Conservation (phyloP, 2,888 invertebrate genomes). For the Pammene fasciana region DNA sequence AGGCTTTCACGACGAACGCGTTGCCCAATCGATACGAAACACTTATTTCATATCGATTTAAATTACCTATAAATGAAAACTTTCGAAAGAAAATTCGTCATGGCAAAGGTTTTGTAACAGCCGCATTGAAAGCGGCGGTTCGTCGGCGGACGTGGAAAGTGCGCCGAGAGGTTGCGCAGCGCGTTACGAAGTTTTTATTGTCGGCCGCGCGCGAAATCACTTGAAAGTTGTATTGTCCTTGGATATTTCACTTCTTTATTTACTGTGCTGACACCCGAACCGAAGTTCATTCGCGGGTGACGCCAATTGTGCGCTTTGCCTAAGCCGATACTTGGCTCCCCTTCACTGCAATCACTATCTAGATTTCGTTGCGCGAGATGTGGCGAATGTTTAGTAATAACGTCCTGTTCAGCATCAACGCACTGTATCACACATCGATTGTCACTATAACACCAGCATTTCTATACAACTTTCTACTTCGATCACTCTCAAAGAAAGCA, state of each 20-base stretch:
- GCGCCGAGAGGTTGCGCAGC: slow-evolving; percentile 81
- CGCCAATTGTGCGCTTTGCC: slow-evolving; percentile 64
- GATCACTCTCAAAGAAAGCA: slow-evolving; percentile 24
- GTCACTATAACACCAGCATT: slow-evolving; percentile 4
- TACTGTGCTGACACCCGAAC: slow-evolving; percentile 77
- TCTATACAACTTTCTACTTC: slow-evolving; percentile 12
- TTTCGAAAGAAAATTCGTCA: slow-evolving; percentile 78
- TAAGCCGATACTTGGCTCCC: slow-evolving; percentile 59
- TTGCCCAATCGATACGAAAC: slow-evolving; percentile 35
- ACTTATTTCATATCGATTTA: slow-evolving; percentile 46
- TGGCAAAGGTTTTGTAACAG: slow-evolving; percentile 76
- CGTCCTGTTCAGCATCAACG: slow-evolving; percentile 11
- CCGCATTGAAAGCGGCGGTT: slow-evolving; percentile 72
- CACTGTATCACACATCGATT: slow-evolving; percentile 9
- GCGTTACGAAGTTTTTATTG: slow-evolving; percentile 82
- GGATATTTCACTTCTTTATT: slow-evolving; percentile 83
- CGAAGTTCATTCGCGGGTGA: slow-evolving; percentile 72
- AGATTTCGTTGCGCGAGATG: slow-evolving; percentile 53
- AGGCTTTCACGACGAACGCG: slow-evolving; percentile 26
- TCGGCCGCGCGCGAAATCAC: slow-evolving; percentile 82
- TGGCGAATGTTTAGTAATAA: slow-evolving; percentile 37
- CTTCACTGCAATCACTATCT: slow-evolving; percentile 66
- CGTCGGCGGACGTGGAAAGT: slow-evolving; percentile 76
- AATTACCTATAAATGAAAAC: slow-evolving; percentile 62
- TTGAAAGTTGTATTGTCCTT: slow-evolving; percentile 83